A percentile compares a stretch with the other conserved stretches of the same genome.
Conservation (phyloP, 2,797 vertebrate species). For the Gephyroberyx darwinii region DNA sequence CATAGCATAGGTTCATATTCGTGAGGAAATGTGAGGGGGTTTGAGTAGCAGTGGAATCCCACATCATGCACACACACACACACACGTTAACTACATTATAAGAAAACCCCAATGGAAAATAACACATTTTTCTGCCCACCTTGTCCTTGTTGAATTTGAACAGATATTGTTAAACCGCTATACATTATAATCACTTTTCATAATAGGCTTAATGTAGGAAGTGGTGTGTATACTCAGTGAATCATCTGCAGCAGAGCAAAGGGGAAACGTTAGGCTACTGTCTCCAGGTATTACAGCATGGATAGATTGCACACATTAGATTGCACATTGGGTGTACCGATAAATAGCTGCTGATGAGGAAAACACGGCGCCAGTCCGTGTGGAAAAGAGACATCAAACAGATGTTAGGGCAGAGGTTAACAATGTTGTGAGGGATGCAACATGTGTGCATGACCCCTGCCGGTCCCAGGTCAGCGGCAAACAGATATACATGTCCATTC, state of each 20-base stretch:
- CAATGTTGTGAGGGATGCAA: constrained; percentile 17
- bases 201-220: no score
- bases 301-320: no score
- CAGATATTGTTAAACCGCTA: no score
- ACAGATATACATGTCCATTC: constrained; percentile 18
- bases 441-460: constrained; percentile 39
- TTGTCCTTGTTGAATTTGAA: no score
- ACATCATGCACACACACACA: not conserved
- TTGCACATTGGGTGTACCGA: not conserved
- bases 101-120: no score
- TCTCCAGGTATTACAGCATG: not conserved
- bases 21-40: constrained; percentile 1
- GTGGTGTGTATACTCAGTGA: not conserved
- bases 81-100: not conserved
- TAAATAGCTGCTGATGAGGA: constrained; percentile 1
- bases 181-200: no score
- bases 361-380: constrained; percentile 3
- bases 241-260: not conserved
- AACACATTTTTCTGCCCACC: no score
- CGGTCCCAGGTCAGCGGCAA: constrained; percentile 56
- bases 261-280: no score
- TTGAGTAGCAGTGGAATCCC: not conserved
- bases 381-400: constrained; percentile 44
- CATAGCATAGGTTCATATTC: not conserved
- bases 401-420: constrained; percentile 51